phyloP scores from a whole-genome alignment of 2,113 vertebrate genomes.

The Muscicapa adusta region DNA sequence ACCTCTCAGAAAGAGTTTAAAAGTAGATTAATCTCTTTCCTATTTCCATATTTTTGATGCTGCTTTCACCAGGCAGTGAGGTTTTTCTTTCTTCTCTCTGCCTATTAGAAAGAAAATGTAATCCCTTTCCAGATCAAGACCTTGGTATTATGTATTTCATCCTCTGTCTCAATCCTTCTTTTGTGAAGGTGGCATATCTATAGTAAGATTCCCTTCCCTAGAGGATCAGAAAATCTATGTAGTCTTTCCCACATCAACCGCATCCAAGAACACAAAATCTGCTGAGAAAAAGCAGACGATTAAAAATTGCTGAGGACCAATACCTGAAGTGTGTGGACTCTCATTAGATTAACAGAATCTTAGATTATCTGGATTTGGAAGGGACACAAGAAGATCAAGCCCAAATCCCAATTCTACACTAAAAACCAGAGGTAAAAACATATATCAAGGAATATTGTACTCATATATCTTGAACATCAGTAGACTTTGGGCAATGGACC shows the following conservation, averaged over 20 bases:
- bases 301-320: not conserved
- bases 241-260: not conserved
- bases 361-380: not conserved
- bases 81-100: not conserved
- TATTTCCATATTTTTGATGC: not conserved
- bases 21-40: not conserved
- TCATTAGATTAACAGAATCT: not conserved
- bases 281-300: not conserved
- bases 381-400: not conserved
- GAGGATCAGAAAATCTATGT: not conserved
- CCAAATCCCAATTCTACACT: not conserved
- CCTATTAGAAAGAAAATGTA: not conserved
- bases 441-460: not conserved
- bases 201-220: not conserved
- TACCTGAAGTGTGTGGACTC: not conserved
- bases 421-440: not conserved
- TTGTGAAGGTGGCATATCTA: not conserved
- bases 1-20: not conserved
- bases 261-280: not conserved
- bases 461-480: fast-evolving
- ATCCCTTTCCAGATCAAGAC: not conserved
- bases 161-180: not conserved
- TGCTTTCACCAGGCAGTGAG: not conserved
- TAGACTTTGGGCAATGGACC: not conserved
- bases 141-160: not conserved